Evolutionary conservation across 2,888 invertebrate genomes (phyloP), one percentile per base, ranked within the genome.

Genomic region (Lasioglossum malachurum): DNA sequence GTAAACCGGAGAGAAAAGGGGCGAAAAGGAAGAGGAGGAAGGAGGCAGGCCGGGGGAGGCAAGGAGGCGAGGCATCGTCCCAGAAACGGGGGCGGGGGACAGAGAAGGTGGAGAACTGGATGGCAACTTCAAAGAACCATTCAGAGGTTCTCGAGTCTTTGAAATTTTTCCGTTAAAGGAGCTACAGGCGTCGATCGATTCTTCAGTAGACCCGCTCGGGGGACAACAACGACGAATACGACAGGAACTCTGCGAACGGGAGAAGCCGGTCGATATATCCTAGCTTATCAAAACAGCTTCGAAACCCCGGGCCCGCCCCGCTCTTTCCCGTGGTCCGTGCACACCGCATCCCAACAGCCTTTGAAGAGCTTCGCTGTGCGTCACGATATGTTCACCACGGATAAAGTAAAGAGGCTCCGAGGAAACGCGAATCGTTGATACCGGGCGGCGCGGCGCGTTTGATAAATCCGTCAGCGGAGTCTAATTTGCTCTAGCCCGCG

Each of bases 111-210:
- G 86, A 46, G 73, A 86, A 87, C 87, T 85, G 84, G 88, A 78
- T 82, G 88, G 90, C 82, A 89, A 90, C 91, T 91, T 91, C 91
- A 91, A 91, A 91, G 91, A 90, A 74, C 91, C 90, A 90, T 90
- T 91, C 88, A 87, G 82, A 83, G 84, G 75, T 84, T 72, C 75
- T 75, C 82, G 86, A 81, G 78, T 85, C 90, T 91, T 91, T 91
- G 90, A 91, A 87, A 91, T 89, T 90, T 91, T 89, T 88, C 88
- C 89, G 88, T 90, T 84, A 87, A 91, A 89, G 89, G 86, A 90
- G 90, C 87, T 89, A 86, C 89, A 86, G 85, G 88, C 88, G 84
- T 86, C 87, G 86, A 80, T 82, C 89, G 90, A 91, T 89, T 91
- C 84, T 87, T 90, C 76, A 35, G 73, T 27, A 77, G 78, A 41